Evolutionary conservation across 1,140 invertebrate species (phyloP), one percentile per base, ranked within the genome.

Genomic region (Hirudo medicinalis): DNA sequence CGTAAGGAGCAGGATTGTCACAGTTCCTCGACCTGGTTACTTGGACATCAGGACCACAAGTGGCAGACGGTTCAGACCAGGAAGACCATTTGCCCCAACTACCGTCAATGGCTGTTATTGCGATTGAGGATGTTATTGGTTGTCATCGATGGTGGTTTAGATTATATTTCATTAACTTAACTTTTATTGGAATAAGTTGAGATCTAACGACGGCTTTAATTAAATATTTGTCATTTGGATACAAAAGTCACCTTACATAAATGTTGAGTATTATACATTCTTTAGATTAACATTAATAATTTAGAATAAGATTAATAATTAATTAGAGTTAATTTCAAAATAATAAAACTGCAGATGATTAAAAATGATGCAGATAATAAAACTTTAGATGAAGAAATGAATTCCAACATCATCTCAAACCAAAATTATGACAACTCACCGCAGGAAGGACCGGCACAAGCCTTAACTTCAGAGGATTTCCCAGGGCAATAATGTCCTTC

Each of bases 1-100:
- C 11, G 20, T 22, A 32, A 8, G 69, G 72, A 29, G 72, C 73
- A 0, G 79, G 79, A 71, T 27, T 43, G 19, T 40, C 82, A 76
- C 88, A 89, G 66, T 78, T 79, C 75, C 87, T 80, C 5, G 78
- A 80, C 74, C 87, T 80, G 76, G 84, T 85, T 29, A 68, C 67
- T 29, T 70, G 40, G 32, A 32, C 67, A 9, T 40, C 67, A 36
- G 29, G 29, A 68, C 67, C 67, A 20, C 67, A 68, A 2, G 67
- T 29, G 8, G 32, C 67, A 4, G 67, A 22, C 6, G 36, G n/a
- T 19, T 40, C 29, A 40, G 69, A 70, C 69, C 69, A 70, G 13
- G 43, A 40, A 36, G 27, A 22, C 69, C 69, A 70, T 32, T 25
- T 29, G 43, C 69, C 69, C 69, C 69, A 70, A 53, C 25, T 43